Evolutionary conservation across 2,797 vertebrate species (phyloP).

Genomic region (Delichon dasypus): DNA sequence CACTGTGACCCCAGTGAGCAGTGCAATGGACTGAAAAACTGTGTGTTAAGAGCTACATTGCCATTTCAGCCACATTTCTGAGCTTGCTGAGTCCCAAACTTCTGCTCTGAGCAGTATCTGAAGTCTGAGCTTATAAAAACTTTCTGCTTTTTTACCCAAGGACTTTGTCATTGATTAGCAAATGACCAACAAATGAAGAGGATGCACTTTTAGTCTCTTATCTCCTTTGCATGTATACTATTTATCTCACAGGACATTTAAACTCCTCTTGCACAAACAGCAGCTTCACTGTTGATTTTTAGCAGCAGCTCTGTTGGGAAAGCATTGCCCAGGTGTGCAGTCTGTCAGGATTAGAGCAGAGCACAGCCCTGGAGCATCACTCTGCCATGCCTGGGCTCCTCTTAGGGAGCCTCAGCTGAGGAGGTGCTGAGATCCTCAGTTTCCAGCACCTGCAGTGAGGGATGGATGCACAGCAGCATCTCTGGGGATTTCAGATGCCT

Average conservation of each 20-base stretch:
- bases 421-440: too few relatives aligned
- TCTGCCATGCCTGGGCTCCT: not conserved
- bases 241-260: not conserved
- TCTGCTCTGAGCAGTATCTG: not conserved
- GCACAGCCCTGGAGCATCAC: not conserved
- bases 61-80: not conserved
- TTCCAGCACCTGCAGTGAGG: too few relatives aligned
- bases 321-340: not conserved
- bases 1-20: not conserved
- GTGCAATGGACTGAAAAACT: not conserved
- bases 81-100: not conserved
- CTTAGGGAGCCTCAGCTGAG: too few relatives aligned
- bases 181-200: not conserved
- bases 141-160: not conserved
- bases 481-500: too few relatives aligned
- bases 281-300: not conserved
- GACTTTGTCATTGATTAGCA: not conserved
- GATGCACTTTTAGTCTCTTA: not conserved
- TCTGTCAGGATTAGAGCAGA: not conserved
- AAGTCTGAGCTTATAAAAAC: not conserved
- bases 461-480: too few relatives aligned
- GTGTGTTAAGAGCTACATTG: not conserved
- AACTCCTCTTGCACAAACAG: not conserved
- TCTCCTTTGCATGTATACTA: not conserved
- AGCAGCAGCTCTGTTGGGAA: not conserved